These are phyloP conservation scores for Mythimna lalbum DNA, from an alignment of 2,888 invertebrate species.

Conservation along the genomic window DNA sequence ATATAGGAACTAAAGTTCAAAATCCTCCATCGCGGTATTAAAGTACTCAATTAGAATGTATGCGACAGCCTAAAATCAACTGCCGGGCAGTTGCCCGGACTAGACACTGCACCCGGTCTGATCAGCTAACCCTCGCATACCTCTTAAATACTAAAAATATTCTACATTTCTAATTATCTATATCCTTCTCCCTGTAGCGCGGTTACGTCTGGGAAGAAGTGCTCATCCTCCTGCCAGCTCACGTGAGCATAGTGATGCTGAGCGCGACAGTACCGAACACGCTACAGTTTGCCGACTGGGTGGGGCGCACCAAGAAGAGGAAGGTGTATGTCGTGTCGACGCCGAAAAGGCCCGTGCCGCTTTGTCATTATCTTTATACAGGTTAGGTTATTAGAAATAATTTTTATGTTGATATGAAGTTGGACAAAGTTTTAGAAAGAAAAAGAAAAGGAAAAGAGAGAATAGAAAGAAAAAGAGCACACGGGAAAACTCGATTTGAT, in stretches of 20 bases:
- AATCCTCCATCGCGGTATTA: no score
- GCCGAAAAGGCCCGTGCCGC: conserved; percentile 97
- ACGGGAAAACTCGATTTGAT: neutral
- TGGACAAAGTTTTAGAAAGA: no score
- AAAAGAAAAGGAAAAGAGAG: no score
- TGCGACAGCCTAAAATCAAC: neutral
- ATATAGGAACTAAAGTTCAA: no score
- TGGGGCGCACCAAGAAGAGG: conserved; percentile 96
- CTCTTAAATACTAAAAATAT: neutral
- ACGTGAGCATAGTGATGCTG: conserved; percentile 98
- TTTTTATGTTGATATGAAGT: no score
- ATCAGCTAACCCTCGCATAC: neutral
- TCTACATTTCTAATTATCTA: neutral
- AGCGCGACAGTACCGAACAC: conserved; percentile 99
- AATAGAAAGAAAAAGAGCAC: no score
- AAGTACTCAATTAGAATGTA: no score
- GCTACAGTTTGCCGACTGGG: conserved; percentile 98
- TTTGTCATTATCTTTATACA: conserved; percentile 98
- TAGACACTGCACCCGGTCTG: no score
- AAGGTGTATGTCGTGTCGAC: conserved; percentile 98
- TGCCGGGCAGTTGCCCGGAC: neutral
- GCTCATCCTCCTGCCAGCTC: conserved; percentile 97
- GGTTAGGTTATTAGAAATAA: conserved; percentile 82
- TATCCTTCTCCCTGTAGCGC: conserved; percentile 89
- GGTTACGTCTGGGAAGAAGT: conserved; percentile 99